phyloP scores from a whole-genome alignment of 2,797 vertebrate species.

The Danio choprae region DNA sequence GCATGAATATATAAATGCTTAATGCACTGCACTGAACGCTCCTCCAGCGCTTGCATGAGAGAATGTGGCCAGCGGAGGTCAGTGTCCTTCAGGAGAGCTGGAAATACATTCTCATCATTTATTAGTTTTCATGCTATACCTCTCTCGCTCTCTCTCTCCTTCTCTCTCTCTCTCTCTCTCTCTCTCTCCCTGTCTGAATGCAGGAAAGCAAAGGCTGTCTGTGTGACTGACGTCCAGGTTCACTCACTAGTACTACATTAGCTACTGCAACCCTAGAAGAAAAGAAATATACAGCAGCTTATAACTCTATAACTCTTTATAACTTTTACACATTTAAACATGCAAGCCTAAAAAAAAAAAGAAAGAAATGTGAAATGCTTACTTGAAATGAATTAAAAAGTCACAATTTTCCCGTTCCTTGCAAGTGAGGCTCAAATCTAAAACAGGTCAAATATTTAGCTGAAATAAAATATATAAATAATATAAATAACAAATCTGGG shows the following conservation, averaged over 20 bases:
- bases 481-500: no score
- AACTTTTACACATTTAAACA: not conserved
- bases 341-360: no score
- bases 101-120: constrained; percentile 21
- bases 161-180: not conserved
- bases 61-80: constrained; percentile 48
- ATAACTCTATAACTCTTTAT: not conserved
- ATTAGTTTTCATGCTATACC: not conserved
- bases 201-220: constrained; percentile 1
- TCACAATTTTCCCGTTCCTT: not conserved
- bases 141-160: not conserved
- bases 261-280: not conserved
- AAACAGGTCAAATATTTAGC: not conserved
- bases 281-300: not conserved
- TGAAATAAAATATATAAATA: not conserved
- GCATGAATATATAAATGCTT: constrained; percentile 15
- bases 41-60: constrained; percentile 26
- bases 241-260: not conserved
- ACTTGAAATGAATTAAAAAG: not conserved
- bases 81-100: constrained; percentile 42
- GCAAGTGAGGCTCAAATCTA: not conserved
- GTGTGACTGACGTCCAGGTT: not conserved
- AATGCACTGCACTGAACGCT: not conserved
- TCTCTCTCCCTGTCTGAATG: not conserved
- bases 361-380: not conserved